These are phyloP conservation scores for Symphodus melops DNA, from an alignment of 2,113 vertebrate genomes.

Conservation along the genomic window DNA sequence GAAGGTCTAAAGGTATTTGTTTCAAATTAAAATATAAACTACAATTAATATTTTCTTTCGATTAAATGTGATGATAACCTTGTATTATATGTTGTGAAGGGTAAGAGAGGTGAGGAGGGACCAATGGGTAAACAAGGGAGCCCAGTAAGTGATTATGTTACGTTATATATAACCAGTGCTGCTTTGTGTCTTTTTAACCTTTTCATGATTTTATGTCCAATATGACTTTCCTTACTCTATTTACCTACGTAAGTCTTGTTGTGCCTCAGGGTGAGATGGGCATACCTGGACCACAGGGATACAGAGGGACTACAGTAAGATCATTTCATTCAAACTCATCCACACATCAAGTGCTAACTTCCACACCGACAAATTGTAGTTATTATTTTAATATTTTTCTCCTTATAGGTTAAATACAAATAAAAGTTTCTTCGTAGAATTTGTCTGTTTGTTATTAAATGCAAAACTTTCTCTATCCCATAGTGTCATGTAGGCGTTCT, in stretches of 20 bases:
- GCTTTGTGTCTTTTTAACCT: neutral
- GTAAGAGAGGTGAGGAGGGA: conserved; percentile 74
- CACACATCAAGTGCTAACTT: neutral
- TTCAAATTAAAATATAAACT: neutral
- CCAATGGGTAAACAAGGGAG: conserved; percentile 69
- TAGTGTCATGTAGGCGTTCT: too few species aligned
- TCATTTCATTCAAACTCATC: conserved; percentile 17
- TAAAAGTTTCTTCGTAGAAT: neutral
- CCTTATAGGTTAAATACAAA: neutral
- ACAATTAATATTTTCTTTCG: neutral
- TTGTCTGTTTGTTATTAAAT: too few species aligned
- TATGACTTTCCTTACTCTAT: neutral
- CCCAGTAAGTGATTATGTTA: conserved; percentile 63
- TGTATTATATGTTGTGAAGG: conserved; percentile 67
- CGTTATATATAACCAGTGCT: neutral
- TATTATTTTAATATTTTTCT: neutral
- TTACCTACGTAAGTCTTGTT: neutral
- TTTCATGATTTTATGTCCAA: neutral
- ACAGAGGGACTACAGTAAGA: conserved; percentile 78
- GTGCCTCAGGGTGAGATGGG: conserved; percentile 75
- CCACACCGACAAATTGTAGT: neutral
- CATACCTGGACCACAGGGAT: conserved; percentile 72
- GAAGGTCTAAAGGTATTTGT: conserved; percentile 75
- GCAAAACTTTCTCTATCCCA: too few species aligned
- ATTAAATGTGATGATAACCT: neutral